Percentiles rank a stretch among this genome's conserved stretches.
Evolutionary conservation across 2,113 vertebrate species (phyloP).

Genomic region (Gallinago paraguaiae): DNA sequence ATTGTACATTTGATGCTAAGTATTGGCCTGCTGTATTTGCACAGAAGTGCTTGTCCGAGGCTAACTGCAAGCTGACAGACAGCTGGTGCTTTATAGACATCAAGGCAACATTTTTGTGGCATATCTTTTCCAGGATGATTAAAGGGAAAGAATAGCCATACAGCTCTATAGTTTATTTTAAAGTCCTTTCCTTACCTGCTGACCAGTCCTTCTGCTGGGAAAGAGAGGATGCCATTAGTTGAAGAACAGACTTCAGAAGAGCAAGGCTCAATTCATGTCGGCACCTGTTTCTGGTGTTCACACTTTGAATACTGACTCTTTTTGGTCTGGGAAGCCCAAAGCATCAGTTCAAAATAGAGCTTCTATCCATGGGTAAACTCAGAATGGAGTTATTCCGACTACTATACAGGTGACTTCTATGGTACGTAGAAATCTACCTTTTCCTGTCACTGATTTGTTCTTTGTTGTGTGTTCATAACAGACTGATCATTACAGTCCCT

Average conservation of each 20-base stretch:
- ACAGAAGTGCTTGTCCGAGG: background rate
- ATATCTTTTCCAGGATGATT: background rate
- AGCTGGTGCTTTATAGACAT: background rate
- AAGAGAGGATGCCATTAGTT: background rate
- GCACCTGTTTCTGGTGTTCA: background rate
- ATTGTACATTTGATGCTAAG: background rate
- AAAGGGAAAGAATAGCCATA: background rate
- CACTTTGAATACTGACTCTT: rapidly evolving
- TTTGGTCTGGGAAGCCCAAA: background rate
- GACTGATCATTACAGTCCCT: background rate
- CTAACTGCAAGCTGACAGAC: background rate
- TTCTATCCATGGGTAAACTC: background rate
- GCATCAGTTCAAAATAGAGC: background rate
- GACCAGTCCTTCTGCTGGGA: background rate
- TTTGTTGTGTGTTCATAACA: background rate
- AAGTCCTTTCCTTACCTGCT: background rate
- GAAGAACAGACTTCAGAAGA: background rate
- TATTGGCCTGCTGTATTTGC: background rate
- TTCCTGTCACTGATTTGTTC: background rate
- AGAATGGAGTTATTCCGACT: background rate
- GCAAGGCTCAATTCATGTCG: background rate
- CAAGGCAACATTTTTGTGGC: background rate
- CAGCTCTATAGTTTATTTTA: background rate
- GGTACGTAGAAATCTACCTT: background rate
- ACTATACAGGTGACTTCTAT: background rate